Evolutionary conservation across 2,888 invertebrate genomes (phyloP), one percentile per base, ranked within the genome.

Genomic region (Stenodera caucasica): DNA sequence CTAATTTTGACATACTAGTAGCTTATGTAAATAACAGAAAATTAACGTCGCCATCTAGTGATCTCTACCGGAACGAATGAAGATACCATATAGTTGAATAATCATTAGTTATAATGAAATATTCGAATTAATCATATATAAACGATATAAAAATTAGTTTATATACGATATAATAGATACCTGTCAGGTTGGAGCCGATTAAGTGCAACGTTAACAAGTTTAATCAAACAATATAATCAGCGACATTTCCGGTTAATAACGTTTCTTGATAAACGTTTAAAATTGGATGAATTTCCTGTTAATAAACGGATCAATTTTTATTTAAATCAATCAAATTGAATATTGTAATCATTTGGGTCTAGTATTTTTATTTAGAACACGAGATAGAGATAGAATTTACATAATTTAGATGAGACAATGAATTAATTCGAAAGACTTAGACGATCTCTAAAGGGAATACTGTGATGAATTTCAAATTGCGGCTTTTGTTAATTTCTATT

Each of bases 381-480:
- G n/a, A n/a, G 53, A 29, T 53, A 51, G 14, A n/a, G 50, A 52
- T 56, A 26, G 57, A 57, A 63, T 63, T 60, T 63, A 52, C 60
- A 63, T 63, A 64, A 61, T 65, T 65, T 49, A 63, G 57, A 32
- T 40, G 45, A 60, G 61, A 61, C 57, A 60, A 55, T 55, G 62
- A 69, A 70, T 70, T 71, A 69, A 70, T 70, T 68, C 66, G 37
- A 62, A 66, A 69, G 61, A 68, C 64, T 70, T 66, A 49, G 51
- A 35, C 60, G 53, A 64, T 63, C 62, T 64, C 67, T 67, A 70
- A 69, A 69, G 71, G 68, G 71, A 69, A 69, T 67, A 14, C 64
- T 61, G 69, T 54, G 66, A 65, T 67, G 71, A 69, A 71, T 71
- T 67, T 66, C 65, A 65, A 71, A 64, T 57, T 57, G 53, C 52